Evolutionary conservation across 2,797 vertebrate species (phyloP), one percentile per base, ranked within the genome.

Genomic region (Peromyscus melanophrys): DNA sequence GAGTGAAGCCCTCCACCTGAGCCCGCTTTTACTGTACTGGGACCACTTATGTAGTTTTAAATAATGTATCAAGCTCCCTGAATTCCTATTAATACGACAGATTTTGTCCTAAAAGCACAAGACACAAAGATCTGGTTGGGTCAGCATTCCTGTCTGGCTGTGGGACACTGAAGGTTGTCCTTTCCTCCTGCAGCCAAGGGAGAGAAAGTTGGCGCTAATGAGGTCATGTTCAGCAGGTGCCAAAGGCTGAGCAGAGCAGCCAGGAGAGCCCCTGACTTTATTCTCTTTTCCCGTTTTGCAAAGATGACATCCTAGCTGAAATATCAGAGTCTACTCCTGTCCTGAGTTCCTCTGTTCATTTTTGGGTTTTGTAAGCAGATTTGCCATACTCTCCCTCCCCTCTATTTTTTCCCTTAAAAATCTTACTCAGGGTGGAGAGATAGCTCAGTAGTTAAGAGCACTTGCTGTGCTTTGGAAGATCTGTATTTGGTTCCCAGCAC

Each of bases 331-430:
- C 78, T 71, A 91, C 57, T 92, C 46, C 73, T 23, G 52, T 84
- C 96, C 92, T 95, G 84, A 96, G 87, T 89, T 96, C 95, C 69
- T 67, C 67, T 43, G 4, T 82, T 90, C 21, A 0, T 59, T 93
- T 87, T 71, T 76, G 46, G 52, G 34, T 63, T 11, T 92, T 78
- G 86, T 97, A 94, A 96, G 83, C 94, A 85, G 90, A 55, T 23
- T 84, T 83, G 92, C 55, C 78, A 71, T 10, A 65, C 9, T 89
- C 87, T 59, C 78, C 25, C 80, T 61, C 1, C 11, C 19, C 43
- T 19, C 19, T 49, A 67, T 83, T 92, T 55, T 81, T 19, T 8
- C 84, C 10, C 31, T 37, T 0, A 40, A 52, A 81, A 92, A 92
- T 75, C 19, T 12, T 65, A 90, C 25, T 65, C 9, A 34, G 1